Conservation (phyloP, 2,113 vertebrate species). For the Tringa solitaria region DNA sequence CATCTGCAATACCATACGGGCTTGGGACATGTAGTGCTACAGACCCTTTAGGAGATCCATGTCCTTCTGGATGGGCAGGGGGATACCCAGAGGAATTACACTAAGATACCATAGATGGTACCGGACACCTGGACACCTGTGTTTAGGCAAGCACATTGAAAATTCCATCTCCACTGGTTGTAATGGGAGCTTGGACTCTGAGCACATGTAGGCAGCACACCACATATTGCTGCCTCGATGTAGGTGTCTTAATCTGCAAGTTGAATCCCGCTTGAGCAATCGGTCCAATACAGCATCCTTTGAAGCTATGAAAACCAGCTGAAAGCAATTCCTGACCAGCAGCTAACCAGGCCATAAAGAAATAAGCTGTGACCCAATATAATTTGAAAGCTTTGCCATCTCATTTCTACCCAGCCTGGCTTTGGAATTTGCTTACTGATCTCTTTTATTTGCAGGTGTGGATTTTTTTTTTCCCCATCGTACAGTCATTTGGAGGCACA, state of each 20-base stretch:
- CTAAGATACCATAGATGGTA: background rate
- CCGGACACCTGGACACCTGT: background rate
- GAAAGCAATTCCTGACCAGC: conserved; percentile 43
- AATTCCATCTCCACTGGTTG: background rate
- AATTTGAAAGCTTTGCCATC: conserved; percentile 35
- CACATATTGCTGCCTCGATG: background rate
- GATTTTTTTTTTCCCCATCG: conserved; percentile 1
- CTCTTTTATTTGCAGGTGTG: conserved; percentile 58
- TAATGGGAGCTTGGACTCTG: background rate
- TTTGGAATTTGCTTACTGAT: conserved; percentile 62
- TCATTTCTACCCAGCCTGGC: conserved; percentile 37
- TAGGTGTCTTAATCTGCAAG: conserved; percentile 7
- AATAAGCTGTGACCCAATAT: background rate
- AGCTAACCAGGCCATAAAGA: conserved; percentile 34
- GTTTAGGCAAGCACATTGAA: background rate
- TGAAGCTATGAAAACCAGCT: conserved; percentile 25
- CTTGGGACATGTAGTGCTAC: background rate
- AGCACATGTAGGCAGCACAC: background rate
- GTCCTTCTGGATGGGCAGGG: background rate
- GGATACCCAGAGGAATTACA: background rate
- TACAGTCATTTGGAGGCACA: conserved; percentile 51
- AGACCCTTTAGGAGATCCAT: background rate
- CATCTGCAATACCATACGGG: background rate
- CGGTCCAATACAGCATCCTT: conserved; percentile 5
- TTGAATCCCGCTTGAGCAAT: conserved; percentile 18